Evolutionary conservation across 2,797 vertebrate species (phyloP).

Genomic region (Gallinago nigripennis): DNA sequence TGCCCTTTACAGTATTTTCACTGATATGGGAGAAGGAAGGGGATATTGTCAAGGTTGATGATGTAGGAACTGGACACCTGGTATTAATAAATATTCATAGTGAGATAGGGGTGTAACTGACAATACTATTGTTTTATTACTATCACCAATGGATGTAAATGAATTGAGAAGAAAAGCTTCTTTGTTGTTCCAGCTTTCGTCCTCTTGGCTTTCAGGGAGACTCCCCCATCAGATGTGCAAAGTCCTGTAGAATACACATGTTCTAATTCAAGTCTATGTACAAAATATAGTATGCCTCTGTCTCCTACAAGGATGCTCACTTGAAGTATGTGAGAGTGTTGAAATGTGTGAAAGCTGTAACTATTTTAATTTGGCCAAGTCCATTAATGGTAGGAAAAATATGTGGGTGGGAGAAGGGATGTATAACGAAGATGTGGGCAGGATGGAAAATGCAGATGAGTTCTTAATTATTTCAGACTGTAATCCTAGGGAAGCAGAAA

Average conservation of each 20-base stretch:
- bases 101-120: neutral
- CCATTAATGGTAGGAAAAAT: neutral
- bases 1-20: neutral
- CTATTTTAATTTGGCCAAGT: neutral
- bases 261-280: neutral
- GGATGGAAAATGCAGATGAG: neutral
- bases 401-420: neutral
- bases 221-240: neutral
- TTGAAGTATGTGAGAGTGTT: neutral
- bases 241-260: neutral
- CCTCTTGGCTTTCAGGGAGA: neutral
- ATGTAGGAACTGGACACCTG: neutral
- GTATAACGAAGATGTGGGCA: neutral
- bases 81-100: neutral
- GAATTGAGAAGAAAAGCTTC: neutral
- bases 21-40: neutral
- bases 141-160: neutral
- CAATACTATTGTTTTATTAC: neutral
- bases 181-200: neutral
- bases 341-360: neutral
- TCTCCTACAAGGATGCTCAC: neutral
- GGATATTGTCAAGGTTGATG: neutral
- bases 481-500: neutral
- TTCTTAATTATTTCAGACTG: slow-evolving; percentile 13
- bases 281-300: neutral